Percentiles rank a stretch among this genome's conserved stretches.
These are phyloP conservation scores for Dasyurus viverrinus DNA, from an alignment of 2,113 vertebrate species.

Conservation along the genomic window DNA sequence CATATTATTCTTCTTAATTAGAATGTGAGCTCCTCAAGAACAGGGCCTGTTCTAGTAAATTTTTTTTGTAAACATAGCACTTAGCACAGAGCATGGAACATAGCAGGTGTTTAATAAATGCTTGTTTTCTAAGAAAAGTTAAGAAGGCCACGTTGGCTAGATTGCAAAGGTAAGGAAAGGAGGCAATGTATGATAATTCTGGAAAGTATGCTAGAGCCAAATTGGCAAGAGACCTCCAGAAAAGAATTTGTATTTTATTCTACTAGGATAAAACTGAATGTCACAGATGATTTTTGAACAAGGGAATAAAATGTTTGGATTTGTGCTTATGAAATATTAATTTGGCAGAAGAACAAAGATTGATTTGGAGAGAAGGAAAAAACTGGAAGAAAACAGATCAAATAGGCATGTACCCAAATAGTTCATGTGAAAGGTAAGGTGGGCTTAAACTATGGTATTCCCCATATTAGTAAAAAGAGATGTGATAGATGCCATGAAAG, in stretches of 20 bases:
- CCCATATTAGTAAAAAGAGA: neutral
- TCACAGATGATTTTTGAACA: constrained; percentile 7
- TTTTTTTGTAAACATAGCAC: neutral
- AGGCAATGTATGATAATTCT: neutral
- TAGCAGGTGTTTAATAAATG: neutral
- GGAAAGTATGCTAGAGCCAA: neutral
- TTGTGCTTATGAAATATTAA: constrained; percentile 14
- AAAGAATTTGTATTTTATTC: neutral
- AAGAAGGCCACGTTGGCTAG: neutral
- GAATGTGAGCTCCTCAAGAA: neutral
- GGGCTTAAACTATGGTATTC: neutral
- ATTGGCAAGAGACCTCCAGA: neutral
- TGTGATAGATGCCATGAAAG: neutral
- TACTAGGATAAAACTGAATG: neutral
- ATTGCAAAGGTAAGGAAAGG: neutral
- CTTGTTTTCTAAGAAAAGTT: neutral
- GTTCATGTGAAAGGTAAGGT: neutral
- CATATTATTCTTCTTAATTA: neutral
- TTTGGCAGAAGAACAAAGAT: neutral
- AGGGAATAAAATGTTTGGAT: constrained; percentile 56
- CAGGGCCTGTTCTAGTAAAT: neutral
- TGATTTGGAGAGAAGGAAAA: neutral
- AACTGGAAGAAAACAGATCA: neutral
- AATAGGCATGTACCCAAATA: neutral
- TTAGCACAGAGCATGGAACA: neutral